Base-by-base conservation (phyloP, 1,140 invertebrate genomes). In the Plodia interpunctella region DNA sequence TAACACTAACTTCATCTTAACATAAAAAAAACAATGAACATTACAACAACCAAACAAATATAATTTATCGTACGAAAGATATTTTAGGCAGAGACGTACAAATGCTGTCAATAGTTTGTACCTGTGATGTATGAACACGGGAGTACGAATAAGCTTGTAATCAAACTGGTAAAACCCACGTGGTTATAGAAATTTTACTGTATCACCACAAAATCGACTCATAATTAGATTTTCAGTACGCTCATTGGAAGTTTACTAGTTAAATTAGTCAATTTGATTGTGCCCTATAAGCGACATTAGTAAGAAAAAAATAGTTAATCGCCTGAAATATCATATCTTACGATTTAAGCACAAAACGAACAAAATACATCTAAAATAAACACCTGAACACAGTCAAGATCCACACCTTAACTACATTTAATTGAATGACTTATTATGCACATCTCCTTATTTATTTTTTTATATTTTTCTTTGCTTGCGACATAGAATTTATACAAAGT, bases 391-490 rank as follows among this genome's bases (percentile, higher is more conserved):
- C 55, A 63, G 44, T 63, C 53, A 56, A 56, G 49, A 64, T 61
- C 59, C 59, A 68, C 59, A 56, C 57, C 57, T 65, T 65, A 63
- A 60, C 53, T 63, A 70, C 57, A 67, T 58, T 38, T 59, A 58
- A 54, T 57, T 32, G 30, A 32, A 32, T 32, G 30, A 32, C 30
- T 32, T 32, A 32, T 32, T 32, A 32, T 32, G 30, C 30, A 32
- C 30, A 32, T 32, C 11, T 80, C 75, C 75, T 75, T 68, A 76
- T 70, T 67, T 71, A 57, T 70, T 75, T 68, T n/a, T n/a, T 71
- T 68, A 49, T 63, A 56, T 68, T 71, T 53, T 69, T 68, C 63
- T 64, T 65, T 49, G 55, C 55, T 70, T 72, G 70, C 70, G 69
- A 78, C 69, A 74, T 59, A 57, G 60, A 63, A 56, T 68, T 65